These are phyloP conservation scores for Rhyacophila brunnea DNA, from an alignment of 1,140 invertebrate species.

Conservation along the genomic window DNA sequence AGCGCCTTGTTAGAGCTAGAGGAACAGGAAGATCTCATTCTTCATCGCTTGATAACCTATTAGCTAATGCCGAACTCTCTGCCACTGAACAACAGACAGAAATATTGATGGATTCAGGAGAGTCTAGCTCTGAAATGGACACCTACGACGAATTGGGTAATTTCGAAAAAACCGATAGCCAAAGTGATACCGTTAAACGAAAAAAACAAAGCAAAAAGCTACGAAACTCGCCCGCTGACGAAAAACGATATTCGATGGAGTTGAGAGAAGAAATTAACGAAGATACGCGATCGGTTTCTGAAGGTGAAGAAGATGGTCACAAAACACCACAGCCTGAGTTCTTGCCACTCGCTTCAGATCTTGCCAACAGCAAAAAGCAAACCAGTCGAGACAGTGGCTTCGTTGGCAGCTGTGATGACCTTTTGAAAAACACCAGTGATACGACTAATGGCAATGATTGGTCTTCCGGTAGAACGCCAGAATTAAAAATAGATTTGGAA, in stretches of 20 bases:
- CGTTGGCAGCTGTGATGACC: slow-evolving; percentile 83
- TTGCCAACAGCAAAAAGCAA: slow-evolving; percentile 63
- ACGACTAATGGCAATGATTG: slow-evolving; percentile 54
- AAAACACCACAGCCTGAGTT: slow-evolving; percentile 64
- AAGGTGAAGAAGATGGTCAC: slow-evolving; percentile 60
- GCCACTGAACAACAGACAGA: slow-evolving; percentile 44
- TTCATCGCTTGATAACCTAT: slow-evolving; percentile 73
- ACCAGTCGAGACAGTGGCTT: slow-evolving; percentile 85
- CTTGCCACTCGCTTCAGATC: slow-evolving; percentile 51
- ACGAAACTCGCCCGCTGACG: slow-evolving; percentile 58
- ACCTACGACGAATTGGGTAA: slow-evolving; percentile 67
- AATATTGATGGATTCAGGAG: slow-evolving; percentile 62
- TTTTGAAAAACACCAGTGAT: slow-evolving; percentile 66
- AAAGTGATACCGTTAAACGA: slow-evolving; percentile 80
- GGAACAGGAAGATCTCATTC: slow-evolving; percentile 79
- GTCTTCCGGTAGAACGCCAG: slow-evolving; percentile 49
- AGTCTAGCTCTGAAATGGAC: slow-evolving; percentile 75
- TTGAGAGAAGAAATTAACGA: slow-evolving; percentile 54
- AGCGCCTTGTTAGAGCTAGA: slow-evolving; percentile 73
- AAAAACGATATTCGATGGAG: slow-evolving; percentile 48
- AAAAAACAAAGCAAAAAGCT: slow-evolving; percentile 71
- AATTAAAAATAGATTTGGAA: slow-evolving; percentile 57
- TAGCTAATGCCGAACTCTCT: slow-evolving; percentile 58
- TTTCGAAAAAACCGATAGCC: slow-evolving; percentile 68
- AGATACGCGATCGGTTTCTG: slow-evolving; percentile 61